phyloP scores from a whole-genome alignment of 2,113 vertebrate species.

The Amia ocellicauda region DNA sequence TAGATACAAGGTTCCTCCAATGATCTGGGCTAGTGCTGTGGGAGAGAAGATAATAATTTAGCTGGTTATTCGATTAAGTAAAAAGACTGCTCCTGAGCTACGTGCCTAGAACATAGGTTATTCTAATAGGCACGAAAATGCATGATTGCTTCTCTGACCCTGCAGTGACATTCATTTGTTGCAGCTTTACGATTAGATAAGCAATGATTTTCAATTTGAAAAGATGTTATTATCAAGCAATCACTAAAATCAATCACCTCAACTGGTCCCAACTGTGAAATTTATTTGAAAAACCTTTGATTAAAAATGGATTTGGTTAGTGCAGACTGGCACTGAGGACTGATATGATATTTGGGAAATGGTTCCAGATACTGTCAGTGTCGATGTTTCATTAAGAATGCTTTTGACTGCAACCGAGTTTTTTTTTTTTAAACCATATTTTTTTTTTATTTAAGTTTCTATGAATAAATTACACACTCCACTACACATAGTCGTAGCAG shows the following conservation, averaged over 20 bases:
- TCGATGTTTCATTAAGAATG: conserved; percentile 16
- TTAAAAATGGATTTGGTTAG: conserved; percentile 14
- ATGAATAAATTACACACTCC: conserved; percentile 29
- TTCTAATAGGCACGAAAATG: not conserved
- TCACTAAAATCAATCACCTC: conserved; percentile 9
- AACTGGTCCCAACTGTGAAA: not conserved
- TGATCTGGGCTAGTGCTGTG: not conserved
- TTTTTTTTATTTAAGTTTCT: conserved; percentile 4
- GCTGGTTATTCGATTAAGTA: not conserved
- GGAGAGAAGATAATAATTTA: not conserved
- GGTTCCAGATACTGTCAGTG: not conserved
- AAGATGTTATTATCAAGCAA: conserved; percentile 3
- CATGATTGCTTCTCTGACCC: not conserved
- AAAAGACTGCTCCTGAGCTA: not conserved
- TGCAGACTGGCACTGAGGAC: not conserved
- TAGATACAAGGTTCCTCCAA: not conserved
- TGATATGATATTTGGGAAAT: conserved; percentile 22
- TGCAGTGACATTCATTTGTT: not conserved
- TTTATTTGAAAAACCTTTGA: conserved; percentile 13
- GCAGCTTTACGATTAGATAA: not conserved
- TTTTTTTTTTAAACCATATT: no score
- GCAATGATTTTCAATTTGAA: conserved; percentile 8
- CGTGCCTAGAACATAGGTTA: not conserved
- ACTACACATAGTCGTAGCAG: conserved; percentile 3
- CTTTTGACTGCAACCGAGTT: conserved; percentile 1